Evolutionary conservation across 2,797 vertebrate genomes (phyloP).

Genomic region (Bradypodion pumilum): DNA sequence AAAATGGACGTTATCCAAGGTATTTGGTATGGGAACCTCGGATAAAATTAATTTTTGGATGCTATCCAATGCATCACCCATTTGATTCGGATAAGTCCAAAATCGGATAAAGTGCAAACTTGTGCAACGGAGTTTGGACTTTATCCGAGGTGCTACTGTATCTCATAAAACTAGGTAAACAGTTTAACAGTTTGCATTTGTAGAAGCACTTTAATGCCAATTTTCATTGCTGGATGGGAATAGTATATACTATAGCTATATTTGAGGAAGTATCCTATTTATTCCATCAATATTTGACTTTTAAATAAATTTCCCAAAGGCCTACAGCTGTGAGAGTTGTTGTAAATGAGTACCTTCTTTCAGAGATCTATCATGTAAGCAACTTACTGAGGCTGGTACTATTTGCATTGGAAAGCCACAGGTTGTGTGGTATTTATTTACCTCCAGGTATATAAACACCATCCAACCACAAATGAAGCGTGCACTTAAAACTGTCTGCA

Average conservation of each 20-base stretch:
- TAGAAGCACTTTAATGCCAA: not conserved
- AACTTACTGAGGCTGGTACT: conserved; percentile 58
- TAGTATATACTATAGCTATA: not conserved
- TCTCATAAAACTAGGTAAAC: not conserved
- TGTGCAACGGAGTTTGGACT: too few relatives aligned
- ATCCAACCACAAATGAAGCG: conserved; percentile 57
- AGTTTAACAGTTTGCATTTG: not conserved
- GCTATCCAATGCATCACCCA: too few relatives aligned
- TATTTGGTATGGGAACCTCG: too few relatives aligned
- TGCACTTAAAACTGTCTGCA: conserved; percentile 56
- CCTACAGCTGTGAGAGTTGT: conserved; percentile 46
- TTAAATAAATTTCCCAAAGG: conserved; percentile 35
- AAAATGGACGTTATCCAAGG: too few relatives aligned
- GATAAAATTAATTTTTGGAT: too few relatives aligned
- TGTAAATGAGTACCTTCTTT: conserved; percentile 52
- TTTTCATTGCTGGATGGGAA: conserved; percentile 23
- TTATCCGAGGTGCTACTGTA: too few relatives aligned
- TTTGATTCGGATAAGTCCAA: too few relatives aligned
- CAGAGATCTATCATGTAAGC: conserved; percentile 53
- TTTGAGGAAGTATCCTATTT: conserved; percentile 49
- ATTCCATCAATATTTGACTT: conserved; percentile 52
- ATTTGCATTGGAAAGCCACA: conserved; percentile 57
- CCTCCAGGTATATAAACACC: conserved; percentile 40
- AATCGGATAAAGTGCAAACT: too few relatives aligned
- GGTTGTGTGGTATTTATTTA: conserved; percentile 56